phyloP scores from a whole-genome alignment of 2,113 vertebrate species.

The Oncorhynchus mykiss region DNA sequence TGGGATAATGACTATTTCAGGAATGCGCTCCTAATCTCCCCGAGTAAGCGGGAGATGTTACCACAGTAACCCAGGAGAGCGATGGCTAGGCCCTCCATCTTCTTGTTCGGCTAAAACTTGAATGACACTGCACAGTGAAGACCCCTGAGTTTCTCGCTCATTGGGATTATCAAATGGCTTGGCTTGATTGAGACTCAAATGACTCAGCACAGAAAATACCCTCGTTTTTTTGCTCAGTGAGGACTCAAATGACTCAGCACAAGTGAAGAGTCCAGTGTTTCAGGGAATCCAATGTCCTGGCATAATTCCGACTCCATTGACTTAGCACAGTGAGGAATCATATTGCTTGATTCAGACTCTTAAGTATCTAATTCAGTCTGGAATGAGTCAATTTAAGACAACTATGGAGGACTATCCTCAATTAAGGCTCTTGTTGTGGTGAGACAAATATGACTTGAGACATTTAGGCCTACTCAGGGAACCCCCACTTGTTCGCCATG shows the following conservation, averaged over 20 bases:
- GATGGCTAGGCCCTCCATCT: background rate
- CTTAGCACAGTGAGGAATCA: too few relatives aligned
- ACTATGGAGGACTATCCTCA: too few relatives aligned
- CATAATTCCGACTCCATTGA: background rate
- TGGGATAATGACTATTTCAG: constrained; percentile 27
- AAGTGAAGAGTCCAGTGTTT: background rate
- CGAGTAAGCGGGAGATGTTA: constrained; percentile 26
- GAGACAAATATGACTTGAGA: too few relatives aligned
- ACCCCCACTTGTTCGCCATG: too few relatives aligned
- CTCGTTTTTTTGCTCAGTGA: background rate
- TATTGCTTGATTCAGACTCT: too few relatives aligned
- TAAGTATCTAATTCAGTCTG: too few relatives aligned
- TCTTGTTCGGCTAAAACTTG: background rate
- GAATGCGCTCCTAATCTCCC: constrained; percentile 30
- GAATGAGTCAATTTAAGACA: too few relatives aligned
- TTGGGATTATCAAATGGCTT: background rate
- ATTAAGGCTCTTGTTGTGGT: too few relatives aligned
- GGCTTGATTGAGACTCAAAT: background rate
- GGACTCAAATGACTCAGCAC: background rate
- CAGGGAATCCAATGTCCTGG: background rate
- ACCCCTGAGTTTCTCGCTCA: background rate
- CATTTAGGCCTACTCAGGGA: too few relatives aligned
- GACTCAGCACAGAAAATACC: background rate
- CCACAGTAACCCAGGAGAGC: constrained; percentile 18
- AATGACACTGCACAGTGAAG: background rate